Evolutionary conservation across 2,113 vertebrate species (phyloP).

Genomic region (Phoenicopterus ruber): DNA sequence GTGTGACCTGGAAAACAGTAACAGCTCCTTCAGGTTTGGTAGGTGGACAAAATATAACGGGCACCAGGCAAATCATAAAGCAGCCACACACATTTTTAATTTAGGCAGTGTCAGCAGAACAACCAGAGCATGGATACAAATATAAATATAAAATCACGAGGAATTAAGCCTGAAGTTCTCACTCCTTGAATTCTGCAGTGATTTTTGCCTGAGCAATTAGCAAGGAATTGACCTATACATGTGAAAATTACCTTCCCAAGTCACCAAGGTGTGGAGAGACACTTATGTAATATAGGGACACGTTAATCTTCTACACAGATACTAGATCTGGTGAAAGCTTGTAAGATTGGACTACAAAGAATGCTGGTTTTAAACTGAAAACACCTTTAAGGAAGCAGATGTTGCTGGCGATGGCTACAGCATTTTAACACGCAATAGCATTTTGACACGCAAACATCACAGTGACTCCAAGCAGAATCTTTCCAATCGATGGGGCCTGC

Average conservation of each 20-base stretch:
- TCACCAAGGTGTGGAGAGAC: neutral
- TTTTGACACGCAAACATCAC: neutral
- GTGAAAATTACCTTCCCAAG: neutral
- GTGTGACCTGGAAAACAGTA: constrained; percentile 77
- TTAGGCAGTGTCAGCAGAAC: neutral
- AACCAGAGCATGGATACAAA: neutral
- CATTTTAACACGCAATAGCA: neutral
- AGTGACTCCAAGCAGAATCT: neutral
- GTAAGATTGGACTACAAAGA: neutral
- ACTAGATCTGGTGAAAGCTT: neutral
- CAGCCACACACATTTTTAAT: neutral
- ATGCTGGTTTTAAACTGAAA: neutral
- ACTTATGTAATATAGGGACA: neutral
- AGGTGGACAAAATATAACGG: neutral
- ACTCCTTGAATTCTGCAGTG: neutral
- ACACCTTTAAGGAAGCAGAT: neutral
- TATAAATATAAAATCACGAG: neutral
- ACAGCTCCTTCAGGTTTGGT: neutral
- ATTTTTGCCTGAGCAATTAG: neutral
- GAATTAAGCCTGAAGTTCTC: neutral
- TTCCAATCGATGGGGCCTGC: neutral
- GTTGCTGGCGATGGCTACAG: neutral
- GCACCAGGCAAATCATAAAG: fast-evolving
- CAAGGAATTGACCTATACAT: neutral
- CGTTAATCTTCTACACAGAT: fast-evolving